These are phyloP conservation scores for Hippocampus abdominalis DNA, from an alignment of 2,113 vertebrate genomes.

Conservation along the genomic window DNA sequence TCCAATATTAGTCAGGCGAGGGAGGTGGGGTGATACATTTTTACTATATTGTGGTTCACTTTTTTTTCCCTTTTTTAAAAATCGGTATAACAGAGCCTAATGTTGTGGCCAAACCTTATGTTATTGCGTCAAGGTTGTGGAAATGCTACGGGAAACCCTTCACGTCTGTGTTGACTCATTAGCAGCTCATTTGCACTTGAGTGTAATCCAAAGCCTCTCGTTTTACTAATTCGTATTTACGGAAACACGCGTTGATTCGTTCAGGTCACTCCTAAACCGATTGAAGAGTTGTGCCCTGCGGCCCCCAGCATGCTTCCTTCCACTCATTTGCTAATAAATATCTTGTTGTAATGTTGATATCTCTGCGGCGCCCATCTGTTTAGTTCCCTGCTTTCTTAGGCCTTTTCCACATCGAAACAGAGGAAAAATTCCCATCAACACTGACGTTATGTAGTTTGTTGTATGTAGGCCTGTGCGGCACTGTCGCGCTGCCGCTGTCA, in stretches of 20 bases:
- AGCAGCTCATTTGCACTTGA: neutral
- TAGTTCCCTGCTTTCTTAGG: too few species aligned
- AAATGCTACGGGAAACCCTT: neutral
- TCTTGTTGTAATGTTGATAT: conserved; percentile 3
- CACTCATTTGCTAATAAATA: conserved; percentile 20
- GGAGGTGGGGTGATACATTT: too few species aligned
- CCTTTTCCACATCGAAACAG: too few species aligned
- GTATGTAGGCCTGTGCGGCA: too few species aligned
- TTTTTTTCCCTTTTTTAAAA: too few species aligned
- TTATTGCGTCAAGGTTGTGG: neutral
- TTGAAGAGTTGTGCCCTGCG: conserved; percentile 27
- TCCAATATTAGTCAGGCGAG: too few species aligned
- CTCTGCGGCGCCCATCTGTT: conserved; percentile 16
- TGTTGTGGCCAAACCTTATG: too few species aligned
- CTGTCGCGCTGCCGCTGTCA: too few species aligned
- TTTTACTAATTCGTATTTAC: neutral
- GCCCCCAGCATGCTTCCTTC: conserved; percentile 12
- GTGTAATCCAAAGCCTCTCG: conserved; percentile 14
- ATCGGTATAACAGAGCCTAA: too few species aligned
- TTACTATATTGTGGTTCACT: too few species aligned
- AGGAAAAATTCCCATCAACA: too few species aligned
- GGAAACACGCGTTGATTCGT: conserved; percentile 2
- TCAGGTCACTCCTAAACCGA: conserved; percentile 9
- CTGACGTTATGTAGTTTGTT: too few species aligned
- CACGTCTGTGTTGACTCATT: neutral